Evolutionary conservation across 2,797 vertebrate species (phyloP).

Genomic region (Gallirallus australis): DNA sequence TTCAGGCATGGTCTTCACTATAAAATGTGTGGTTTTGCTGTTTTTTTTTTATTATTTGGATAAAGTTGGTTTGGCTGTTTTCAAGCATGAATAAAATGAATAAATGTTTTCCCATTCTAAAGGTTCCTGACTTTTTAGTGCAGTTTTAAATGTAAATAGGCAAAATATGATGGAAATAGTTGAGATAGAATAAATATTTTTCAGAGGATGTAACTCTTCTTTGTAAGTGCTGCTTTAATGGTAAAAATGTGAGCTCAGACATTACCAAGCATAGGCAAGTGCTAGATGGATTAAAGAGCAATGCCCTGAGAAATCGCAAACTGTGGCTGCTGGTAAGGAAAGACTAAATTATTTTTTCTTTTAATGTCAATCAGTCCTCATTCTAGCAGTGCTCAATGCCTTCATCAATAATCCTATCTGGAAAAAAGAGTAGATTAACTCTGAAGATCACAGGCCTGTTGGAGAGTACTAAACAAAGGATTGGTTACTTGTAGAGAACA

Average conservation of each 20-base stretch:
- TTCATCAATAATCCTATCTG: not conserved
- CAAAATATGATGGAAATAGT: slow-evolving; percentile 41
- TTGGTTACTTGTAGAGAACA: not conserved
- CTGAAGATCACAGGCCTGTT: not conserved
- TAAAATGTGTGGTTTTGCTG: not conserved
- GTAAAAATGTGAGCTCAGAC: slow-evolving; percentile 14
- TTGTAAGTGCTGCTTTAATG: not conserved
- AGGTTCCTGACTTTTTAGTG: slow-evolving; percentile 25
- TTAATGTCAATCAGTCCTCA: not conserved
- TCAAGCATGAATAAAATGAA: slow-evolving; percentile 42
- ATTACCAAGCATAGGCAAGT: not conserved
- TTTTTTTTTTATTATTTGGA: not conserved
- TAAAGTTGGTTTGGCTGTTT: slow-evolving; percentile 33
- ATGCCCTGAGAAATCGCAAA: not conserved
- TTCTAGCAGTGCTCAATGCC: not conserved
- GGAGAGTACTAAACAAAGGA: not conserved
- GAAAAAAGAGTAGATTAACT: not conserved
- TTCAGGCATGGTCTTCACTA: not conserved
- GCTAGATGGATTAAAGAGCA: not conserved
- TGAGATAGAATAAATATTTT: slow-evolving; percentile 40
- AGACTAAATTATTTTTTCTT: not conserved
- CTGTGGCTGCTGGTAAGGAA: not conserved
- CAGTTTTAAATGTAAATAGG: slow-evolving; percentile 44
- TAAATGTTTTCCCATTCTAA: slow-evolving; percentile 46
- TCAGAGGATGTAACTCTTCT: slow-evolving; percentile 7